Base-by-base conservation (phyloP, 2,888 invertebrate genomes). In the Ormyrus thymus region DNA sequence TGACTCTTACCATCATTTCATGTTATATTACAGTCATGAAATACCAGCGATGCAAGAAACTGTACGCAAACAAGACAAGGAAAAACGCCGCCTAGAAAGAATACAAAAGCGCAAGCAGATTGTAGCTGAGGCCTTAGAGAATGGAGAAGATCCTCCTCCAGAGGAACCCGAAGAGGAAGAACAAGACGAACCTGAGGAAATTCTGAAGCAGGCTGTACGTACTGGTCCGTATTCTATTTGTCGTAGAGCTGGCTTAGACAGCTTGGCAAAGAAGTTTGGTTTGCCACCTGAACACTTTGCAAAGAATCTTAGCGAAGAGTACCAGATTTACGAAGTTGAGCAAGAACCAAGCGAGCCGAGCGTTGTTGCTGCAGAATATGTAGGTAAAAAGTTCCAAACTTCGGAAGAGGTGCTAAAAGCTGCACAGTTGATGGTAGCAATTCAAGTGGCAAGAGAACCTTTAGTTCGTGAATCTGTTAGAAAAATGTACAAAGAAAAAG, bases 231-330 rank as follows among this genome's bases (percentile, higher is more conserved):
- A 98, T 87, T 94, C 95, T 56, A 93, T 98, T 83, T 98, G 98
- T 86, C 92, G 94, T 72, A 95, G 95, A 88, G 96, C 96, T 3
- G 97, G 97, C 45, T 92, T 98, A 10, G 96, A 94, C 85, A 94
- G 95, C 0, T 92, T 98, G 62, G 97, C 97, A 3, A 96, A 95
- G 88, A 95, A 95, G 87, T 99, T 98, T 90, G 99, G 99, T 81
- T 91, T 99, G 71, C 94, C 95, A 0, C 97, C 99, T 0, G 97
- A 97, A 88, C 95, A 98, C 90, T 98, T 97, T 89, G 98, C 97
- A 0, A 98, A 98, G 91, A 99, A 99, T 91, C 92, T 99, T 7
- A 93, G 97, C 0, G 98, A 98, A 87, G 97, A 97, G 89, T 98
- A 98, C 90, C 97, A 97, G 89, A 92, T 97, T 11, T 96, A 98